Evolutionary conservation across 2,888 invertebrate species (phyloP).

Genomic region (Cataglyphis rosenhaueri): DNA sequence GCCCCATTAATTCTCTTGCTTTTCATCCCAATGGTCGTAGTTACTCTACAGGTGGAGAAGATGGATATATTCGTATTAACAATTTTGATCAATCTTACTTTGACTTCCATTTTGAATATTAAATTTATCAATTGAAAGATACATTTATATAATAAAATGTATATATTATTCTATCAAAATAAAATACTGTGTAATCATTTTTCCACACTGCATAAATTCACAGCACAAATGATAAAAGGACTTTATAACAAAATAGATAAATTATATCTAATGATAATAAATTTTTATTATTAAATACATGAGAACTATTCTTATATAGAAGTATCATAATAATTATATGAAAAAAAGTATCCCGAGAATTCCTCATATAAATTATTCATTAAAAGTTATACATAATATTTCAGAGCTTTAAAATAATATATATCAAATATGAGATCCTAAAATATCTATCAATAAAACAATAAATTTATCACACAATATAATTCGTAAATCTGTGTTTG

Average conservation of each 20-base stretch:
- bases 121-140: conserved; percentile 70
- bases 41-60: conserved; percentile 99
- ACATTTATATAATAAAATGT: conserved; percentile 40
- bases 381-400: background rate
- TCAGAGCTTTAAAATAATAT: background rate
- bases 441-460: background rate
- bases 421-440: background rate
- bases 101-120: conserved; percentile 97
- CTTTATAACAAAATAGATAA: background rate
- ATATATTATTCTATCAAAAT: conserved; percentile 5
- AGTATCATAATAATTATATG: conserved; percentile 2
- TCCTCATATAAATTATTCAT: background rate
- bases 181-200: conserved; percentile 10
- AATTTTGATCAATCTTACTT: conserved; percentile 98
- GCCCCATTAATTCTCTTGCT: conserved; percentile 99
- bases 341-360: background rate
- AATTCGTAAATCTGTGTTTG: background rate
- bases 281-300: background rate
- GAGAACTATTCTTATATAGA: background rate
- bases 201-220: background rate
- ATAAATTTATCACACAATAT: background rate
- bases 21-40: conserved; percentile 99
- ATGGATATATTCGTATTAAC: conserved; percentile 98
- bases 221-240: background rate
- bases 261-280: background rate